phyloP scores from a whole-genome alignment of 2,797 vertebrate genomes.

The Pseudochirops corinnae region DNA sequence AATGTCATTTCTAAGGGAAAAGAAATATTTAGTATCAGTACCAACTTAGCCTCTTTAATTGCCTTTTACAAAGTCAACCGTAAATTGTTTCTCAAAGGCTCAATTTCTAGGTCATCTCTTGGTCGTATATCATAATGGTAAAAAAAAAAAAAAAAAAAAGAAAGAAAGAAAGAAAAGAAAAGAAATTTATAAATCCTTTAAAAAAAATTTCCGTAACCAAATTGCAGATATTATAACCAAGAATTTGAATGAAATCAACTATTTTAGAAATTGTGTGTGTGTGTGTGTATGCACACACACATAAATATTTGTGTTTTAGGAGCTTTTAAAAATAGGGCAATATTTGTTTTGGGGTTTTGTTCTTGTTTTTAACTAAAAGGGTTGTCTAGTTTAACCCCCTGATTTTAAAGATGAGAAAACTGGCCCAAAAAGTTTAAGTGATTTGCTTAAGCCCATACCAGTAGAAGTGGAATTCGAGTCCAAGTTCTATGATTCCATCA shows the following conservation, averaged over 20 bases:
- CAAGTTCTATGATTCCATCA: neutral
- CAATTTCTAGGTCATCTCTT: neutral
- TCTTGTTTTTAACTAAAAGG: neutral
- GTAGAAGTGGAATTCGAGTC: neutral
- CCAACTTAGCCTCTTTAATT: rapidly evolving
- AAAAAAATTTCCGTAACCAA: neutral
- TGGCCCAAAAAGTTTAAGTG: neutral
- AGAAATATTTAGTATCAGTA: no score
- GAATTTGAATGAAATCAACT: neutral
- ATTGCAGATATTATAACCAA: neutral
- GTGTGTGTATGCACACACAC: no score
- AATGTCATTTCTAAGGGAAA: neutral
- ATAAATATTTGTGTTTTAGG: neutral
- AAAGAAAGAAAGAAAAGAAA: no score
- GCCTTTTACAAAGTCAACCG: neutral
- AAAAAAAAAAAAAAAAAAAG: no score
- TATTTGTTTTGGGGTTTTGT: neutral
- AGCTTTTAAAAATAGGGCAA: neutral
- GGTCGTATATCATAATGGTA: neutral
- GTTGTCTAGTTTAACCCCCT: neutral
- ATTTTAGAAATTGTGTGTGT: neutral
- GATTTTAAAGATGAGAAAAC: neutral
- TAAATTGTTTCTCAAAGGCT: neutral
- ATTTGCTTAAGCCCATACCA: neutral
- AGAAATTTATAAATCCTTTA: neutral